A percentile compares a stretch with the other conserved stretches of the same genome.
Conservation (phyloP, 2,113 vertebrate species). For the Serinus canaria region DNA sequence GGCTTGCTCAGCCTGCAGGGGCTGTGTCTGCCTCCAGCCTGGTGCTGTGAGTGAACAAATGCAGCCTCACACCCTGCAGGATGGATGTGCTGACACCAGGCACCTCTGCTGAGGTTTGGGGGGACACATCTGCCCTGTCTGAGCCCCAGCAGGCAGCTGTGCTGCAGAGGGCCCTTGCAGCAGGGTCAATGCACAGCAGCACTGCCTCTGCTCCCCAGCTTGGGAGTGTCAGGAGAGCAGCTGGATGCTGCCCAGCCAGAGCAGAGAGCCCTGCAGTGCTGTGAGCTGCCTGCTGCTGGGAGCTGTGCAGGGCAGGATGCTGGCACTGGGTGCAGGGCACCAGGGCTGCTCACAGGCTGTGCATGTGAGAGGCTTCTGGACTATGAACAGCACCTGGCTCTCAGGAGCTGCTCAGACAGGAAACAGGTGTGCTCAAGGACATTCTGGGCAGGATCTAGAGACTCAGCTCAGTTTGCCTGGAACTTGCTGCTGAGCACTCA, state of each 20-base stretch:
- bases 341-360: not conserved
- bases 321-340: not conserved
- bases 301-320: not conserved
- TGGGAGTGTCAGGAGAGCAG: not conserved
- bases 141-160: not conserved
- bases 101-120: not conserved
- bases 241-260: not conserved
- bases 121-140: accelerated
- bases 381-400: not conserved
- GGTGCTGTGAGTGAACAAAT: not conserved
- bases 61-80: not conserved
- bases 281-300: not conserved
- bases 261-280: not conserved
- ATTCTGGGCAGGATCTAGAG: not conserved
- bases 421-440: not conserved
- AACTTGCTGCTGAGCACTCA: not conserved
- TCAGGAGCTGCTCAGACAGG: not conserved
- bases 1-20: not conserved
- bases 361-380: not conserved
- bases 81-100: not conserved
- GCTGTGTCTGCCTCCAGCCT: accelerated
- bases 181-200: not conserved
- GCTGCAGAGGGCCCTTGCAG: not conserved
- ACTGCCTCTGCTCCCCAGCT: not conserved
- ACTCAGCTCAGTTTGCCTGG: not conserved